Percentiles rank a stretch among this genome's conserved stretches.
phyloP scores from a whole-genome alignment of 2,888 invertebrate genomes.

The Ommatoiulus sabulosus region DNA sequence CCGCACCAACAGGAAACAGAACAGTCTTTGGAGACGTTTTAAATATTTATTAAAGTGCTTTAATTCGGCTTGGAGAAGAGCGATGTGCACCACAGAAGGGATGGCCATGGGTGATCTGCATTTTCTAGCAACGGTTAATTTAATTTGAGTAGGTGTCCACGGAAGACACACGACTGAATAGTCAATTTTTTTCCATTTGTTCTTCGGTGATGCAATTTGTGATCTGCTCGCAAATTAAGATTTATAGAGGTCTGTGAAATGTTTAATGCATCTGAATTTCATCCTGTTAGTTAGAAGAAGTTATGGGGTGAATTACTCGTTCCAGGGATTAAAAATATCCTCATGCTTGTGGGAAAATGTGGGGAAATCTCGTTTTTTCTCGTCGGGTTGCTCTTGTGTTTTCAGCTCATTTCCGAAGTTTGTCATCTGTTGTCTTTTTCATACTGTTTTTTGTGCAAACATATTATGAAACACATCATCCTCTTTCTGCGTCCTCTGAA shows the following conservation, averaged over 20 bases:
- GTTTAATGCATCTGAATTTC: neutral
- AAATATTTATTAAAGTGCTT: neutral
- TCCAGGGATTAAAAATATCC: neutral
- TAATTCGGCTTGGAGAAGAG: neutral
- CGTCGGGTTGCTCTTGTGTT: neutral
- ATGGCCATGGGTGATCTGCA: neutral
- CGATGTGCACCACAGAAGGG: neutral
- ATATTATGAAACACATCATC: too few relatives aligned
- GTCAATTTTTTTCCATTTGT: neutral
- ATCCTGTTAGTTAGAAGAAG: neutral
- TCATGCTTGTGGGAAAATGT: neutral
- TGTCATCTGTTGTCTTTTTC: neutral
- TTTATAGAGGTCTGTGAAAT: neutral
- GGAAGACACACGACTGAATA: neutral
- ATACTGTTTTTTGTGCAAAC: too few relatives aligned
- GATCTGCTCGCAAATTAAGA: neutral
- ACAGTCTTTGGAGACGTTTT: conserved; percentile 3
- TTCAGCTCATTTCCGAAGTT: neutral
- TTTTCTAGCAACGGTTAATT: neutral
- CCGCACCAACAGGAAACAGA: neutral
- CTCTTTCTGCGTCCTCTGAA: too few relatives aligned
- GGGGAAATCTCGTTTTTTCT: neutral
- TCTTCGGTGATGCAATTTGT: too few relatives aligned
- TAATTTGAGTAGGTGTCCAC: neutral
- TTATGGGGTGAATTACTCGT: neutral